phyloP scores from a whole-genome alignment of 2,888 invertebrate species.

The Lobophora halterata region DNA sequence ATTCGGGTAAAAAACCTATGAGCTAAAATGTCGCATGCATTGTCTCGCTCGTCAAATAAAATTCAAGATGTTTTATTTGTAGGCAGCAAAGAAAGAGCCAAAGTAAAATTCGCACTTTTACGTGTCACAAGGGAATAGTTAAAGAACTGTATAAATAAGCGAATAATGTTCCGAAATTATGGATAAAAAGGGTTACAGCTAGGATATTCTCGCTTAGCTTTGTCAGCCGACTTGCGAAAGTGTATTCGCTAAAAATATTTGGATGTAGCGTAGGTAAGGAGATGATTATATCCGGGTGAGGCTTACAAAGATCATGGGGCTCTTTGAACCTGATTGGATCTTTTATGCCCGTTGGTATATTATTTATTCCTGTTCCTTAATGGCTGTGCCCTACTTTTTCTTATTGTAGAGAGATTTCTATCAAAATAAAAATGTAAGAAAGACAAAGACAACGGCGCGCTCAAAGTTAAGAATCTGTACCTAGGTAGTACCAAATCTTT shows the following conservation, averaged over 20 bases:
- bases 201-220: slow-evolving; percentile 20
- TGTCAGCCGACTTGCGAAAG: slow-evolving; percentile 13
- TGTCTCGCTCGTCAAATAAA: slow-evolving; percentile 10
- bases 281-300: slow-evolving; percentile 18
- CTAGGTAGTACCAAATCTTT: no score
- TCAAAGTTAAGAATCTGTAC: neutral
- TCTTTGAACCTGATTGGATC: slow-evolving; percentile 21
- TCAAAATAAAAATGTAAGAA: slow-evolving; percentile 1
- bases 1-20: no score
- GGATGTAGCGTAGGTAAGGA: slow-evolving; percentile 12
- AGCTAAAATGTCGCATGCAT: neutral
- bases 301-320: slow-evolving; percentile 20
- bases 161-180: slow-evolving; percentile 26
- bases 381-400: slow-evolving; percentile 4
- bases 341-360: slow-evolving; percentile 16
- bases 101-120: slow-evolving; percentile 3
- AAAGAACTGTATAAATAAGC: slow-evolving; percentile 23
- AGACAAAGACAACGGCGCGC: neutral
- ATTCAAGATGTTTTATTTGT: slow-evolving; percentile 14
- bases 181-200: slow-evolving; percentile 25
- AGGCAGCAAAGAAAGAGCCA: slow-evolving; percentile 11
- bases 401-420: slow-evolving; percentile 4
- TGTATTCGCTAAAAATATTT: slow-evolving; percentile 21
- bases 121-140: slow-evolving; percentile 12
- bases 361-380: slow-evolving; percentile 15